Evolutionary conservation across 2,888 invertebrate species (phyloP).

Genomic region (Keiferia lycopersicella): DNA sequence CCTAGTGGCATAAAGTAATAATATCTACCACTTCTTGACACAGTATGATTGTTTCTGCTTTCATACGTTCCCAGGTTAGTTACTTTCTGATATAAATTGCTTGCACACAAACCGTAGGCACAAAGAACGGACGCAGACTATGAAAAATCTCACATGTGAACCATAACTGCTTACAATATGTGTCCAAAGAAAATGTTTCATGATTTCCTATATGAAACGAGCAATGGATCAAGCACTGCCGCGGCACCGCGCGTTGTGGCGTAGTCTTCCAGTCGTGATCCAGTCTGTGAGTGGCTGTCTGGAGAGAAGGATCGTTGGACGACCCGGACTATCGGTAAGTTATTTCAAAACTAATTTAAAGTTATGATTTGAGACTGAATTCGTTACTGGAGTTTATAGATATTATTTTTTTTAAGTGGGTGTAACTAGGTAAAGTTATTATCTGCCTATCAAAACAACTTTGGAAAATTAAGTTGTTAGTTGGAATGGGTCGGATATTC

Average conservation of each 20-base stretch:
- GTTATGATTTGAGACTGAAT: not conserved
- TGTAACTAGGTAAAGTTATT: too few relatives aligned
- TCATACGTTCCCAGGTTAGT: not conserved
- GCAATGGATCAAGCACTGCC: not conserved
- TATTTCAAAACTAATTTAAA: not conserved
- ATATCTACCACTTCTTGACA: too few relatives aligned
- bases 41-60: too few relatives aligned
- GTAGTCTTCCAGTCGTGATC: not conserved
- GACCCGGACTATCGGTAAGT: conserved; percentile 3
- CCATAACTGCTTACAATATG: too few relatives aligned
- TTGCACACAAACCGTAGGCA: conserved; percentile 8
- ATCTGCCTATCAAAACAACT: too few relatives aligned
- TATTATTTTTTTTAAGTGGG: too few relatives aligned
- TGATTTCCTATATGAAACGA: not conserved
- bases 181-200: not conserved
- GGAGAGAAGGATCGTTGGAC: not conserved
- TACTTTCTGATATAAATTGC: conserved; percentile 6
- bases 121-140: not conserved
- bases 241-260: not conserved
- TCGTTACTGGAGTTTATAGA: too few relatives aligned
- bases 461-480: too few relatives aligned
- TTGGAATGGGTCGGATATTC: too few relatives aligned
- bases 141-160: too few relatives aligned
- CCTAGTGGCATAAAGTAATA: too few relatives aligned
- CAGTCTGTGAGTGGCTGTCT: not conserved